Evolutionary conservation across 2,888 invertebrate species (phyloP), one percentile per base, ranked within the genome.

Genomic region (Meiosimyza platycephala): DNA sequence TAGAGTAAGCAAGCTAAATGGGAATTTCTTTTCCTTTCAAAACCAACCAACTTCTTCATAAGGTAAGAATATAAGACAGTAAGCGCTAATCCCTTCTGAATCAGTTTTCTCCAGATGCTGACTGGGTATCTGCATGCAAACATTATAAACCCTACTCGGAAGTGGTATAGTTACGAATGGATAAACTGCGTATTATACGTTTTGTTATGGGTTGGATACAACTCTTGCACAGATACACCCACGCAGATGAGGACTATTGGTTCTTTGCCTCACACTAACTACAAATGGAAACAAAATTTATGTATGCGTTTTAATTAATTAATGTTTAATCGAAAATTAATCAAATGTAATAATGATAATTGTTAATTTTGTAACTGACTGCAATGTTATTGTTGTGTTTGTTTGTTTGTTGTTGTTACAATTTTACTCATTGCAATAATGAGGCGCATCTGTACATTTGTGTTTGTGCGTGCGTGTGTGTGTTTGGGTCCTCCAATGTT

Each of bases 321-420:
- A 67, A 72, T 67, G 67, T 72, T 67, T 67, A 72, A 72, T 66
- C 67, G 65, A 50, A 62, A 72, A 67, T 72, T 72, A 72, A 72
- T 72, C 72, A 72, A 62, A 54, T 62, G 72, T 47, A 47, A 57
- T 59, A 59, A 57, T 69, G 54, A 59, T 67, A 67, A 67, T 69
- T 69, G 60, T 48, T 60, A 59, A 69, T 69, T 69, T 69, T 60
- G 69, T 69, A 69, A 52, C 59, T 55, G 33, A 55, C 28, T 47
- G 16, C 47, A 13, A 11, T 52, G 54, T 57, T 48, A 57, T 55
- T 47, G 47, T 16, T 47, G 40, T 48, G 13, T 28, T 28, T 47
- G 67, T 50, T 59, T 68, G 59, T 68, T 40, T 68, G 67, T 3
- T 67, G 55, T 57, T 67, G 55, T 57, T 67, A 55, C 52, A 9